Evolutionary conservation across 2,888 invertebrate genomes (phyloP).

Genomic region (Phyllotreta striolata): DNA sequence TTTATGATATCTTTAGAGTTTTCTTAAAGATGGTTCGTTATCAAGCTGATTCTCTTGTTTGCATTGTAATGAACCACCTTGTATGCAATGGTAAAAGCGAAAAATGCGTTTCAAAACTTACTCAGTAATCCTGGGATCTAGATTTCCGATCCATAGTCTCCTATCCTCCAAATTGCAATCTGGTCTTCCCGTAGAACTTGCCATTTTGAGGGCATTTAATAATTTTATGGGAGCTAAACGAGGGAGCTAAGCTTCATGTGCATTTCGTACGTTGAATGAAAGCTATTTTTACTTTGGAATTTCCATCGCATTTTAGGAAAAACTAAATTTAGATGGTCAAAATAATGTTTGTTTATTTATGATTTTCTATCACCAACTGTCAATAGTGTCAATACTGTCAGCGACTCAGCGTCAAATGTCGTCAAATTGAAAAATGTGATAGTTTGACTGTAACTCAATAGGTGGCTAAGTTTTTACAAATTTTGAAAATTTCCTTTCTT

Average conservation of each 20-base stretch:
- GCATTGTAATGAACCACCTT: too few species aligned
- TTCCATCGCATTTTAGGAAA: background rate
- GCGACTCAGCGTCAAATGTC: too few species aligned
- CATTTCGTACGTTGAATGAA: too few species aligned
- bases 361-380: background rate
- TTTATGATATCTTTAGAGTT: conserved; percentile 2
- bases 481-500: too few species aligned
- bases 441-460: too few species aligned
- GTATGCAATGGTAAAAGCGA: too few species aligned
- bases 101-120: conserved; percentile 66
- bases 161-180: conserved; percentile 65
- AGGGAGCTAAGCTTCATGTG: background rate
- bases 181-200: conserved; percentile 23
- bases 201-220: conserved; percentile 27
- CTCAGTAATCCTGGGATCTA: conserved; percentile 92
- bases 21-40: too few species aligned
- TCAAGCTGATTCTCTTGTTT: too few species aligned
- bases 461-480: too few species aligned
- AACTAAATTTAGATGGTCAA: conserved; percentile 12
- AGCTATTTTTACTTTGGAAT: conserved; percentile 15
- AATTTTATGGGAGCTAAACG: background rate
- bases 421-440: too few species aligned
- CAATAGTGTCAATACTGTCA: too few species aligned
- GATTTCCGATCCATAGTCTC: conserved; percentile 91
- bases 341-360: conserved; percentile 10